Percentiles rank a stretch among this genome's conserved stretches.
These are phyloP conservation scores for Chrosomus eos DNA, from an alignment of 2,797 vertebrate genomes.

Conservation along the genomic window DNA sequence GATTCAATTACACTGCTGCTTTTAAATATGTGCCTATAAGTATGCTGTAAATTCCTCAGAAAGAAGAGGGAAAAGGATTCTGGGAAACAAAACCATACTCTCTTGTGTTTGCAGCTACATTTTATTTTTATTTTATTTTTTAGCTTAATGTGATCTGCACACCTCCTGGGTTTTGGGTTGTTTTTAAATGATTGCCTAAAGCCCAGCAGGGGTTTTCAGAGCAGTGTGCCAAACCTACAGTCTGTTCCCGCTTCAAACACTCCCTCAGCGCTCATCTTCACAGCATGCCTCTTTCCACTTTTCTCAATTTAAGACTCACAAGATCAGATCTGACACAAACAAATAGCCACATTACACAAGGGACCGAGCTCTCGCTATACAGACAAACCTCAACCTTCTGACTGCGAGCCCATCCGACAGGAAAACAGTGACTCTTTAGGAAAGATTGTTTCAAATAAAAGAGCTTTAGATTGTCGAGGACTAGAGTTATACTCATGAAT, in stretches of 20 bases:
- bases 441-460: constrained; percentile 35
- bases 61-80: background rate
- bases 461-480: constrained; percentile 1
- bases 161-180: constrained; percentile 11
- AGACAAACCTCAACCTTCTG: constrained; percentile 15
- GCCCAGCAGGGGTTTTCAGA: constrained; percentile 2
- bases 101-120: background rate
- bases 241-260: constrained; percentile 5
- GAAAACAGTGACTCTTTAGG: constrained; percentile 4
- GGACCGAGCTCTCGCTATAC: background rate
- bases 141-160: background rate
- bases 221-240: constrained; percentile 27
- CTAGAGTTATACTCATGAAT: constrained; percentile 1
- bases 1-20: constrained; percentile 28
- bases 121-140: background rate
- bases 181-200: constrained; percentile 40
- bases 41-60: background rate
- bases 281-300: constrained; percentile 12
- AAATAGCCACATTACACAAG: constrained; percentile 30
- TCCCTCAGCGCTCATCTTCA: constrained; percentile 19
- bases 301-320: constrained; percentile 31
- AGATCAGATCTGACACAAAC: constrained; percentile 34
- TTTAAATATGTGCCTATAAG: background rate
- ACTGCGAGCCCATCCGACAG: background rate
- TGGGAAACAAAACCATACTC: background rate